Percentiles rank a stretch among this genome's conserved stretches.
These are phyloP conservation scores for Macrobrachium rosenbergii DNA, from an alignment of 1,140 invertebrate genomes.

Conservation along the genomic window DNA sequence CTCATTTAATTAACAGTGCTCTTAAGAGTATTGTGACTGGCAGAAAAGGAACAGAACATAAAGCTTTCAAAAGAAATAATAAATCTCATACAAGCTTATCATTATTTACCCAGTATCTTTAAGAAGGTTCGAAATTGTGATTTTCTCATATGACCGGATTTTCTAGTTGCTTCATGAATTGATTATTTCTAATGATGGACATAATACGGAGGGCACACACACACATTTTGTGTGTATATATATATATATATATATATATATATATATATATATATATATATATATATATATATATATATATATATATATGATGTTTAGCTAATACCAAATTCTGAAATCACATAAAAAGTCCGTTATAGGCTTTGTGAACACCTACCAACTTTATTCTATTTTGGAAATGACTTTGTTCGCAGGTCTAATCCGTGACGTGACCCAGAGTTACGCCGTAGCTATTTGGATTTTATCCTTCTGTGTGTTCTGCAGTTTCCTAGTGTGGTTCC, in stretches of 20 bases:
- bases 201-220: too few species aligned
- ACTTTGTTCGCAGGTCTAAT: neutral
- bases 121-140: too few species aligned
- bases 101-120: neutral
- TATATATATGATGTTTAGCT: neutral
- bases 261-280: constrained; percentile 22
- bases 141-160: too few species aligned
- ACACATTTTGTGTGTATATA: neutral
- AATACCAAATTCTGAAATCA: neutral
- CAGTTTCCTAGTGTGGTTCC: neutral
- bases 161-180: too few species aligned
- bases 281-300: constrained; percentile 19
- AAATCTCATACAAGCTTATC: too few species aligned
- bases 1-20: too few species aligned
- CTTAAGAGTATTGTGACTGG: neutral
- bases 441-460: neutral
- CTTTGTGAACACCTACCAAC: too few species aligned
- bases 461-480: neutral
- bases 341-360: too few species aligned
- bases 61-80: neutral
- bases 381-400: too few species aligned
- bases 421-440: constrained; percentile 19
- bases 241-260: constrained; percentile 12
- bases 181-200: too few species aligned
- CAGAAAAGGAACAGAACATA: neutral